These are phyloP conservation scores for Diarsia dahlii DNA, from an alignment of 2,888 invertebrate species.

Conservation along the genomic window DNA sequence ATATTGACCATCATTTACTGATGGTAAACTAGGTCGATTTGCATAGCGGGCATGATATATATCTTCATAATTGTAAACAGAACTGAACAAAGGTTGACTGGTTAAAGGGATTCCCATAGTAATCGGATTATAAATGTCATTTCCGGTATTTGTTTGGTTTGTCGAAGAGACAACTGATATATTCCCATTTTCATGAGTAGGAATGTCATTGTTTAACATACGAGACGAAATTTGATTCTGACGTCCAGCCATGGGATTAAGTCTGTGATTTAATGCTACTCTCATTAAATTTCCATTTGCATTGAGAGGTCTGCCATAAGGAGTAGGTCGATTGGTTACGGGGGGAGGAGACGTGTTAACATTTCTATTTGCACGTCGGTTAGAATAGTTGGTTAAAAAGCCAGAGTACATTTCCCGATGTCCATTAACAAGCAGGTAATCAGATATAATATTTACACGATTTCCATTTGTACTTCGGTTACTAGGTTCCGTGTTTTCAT, in stretches of 20 bases:
- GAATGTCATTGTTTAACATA: background rate
- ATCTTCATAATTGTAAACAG: background rate
- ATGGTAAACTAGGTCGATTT: background rate
- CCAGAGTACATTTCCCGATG: background rate
- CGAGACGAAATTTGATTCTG: background rate
- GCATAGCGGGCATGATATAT: background rate
- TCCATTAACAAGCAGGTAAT: conserved; percentile 3
- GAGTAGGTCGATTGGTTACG: background rate
- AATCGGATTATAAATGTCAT: background rate
- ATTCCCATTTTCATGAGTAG: background rate
- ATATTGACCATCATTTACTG: background rate
- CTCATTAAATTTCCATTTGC: background rate
- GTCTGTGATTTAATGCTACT: background rate
- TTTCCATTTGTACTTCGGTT: background rate
- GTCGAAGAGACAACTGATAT: background rate
- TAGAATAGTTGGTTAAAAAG: background rate
- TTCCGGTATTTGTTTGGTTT: background rate
- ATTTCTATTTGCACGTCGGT: background rate
- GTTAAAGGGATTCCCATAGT: background rate
- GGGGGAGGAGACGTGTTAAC: background rate
- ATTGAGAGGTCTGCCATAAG: conserved; percentile 4
- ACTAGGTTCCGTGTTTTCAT: background rate
- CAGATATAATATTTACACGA: conserved; percentile 8
- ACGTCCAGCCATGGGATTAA: background rate
- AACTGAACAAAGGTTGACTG: background rate